Evolutionary conservation across 1,140 invertebrate species (phyloP), one percentile per base, ranked within the genome.

Genomic region (Drosophila aff.): DNA sequence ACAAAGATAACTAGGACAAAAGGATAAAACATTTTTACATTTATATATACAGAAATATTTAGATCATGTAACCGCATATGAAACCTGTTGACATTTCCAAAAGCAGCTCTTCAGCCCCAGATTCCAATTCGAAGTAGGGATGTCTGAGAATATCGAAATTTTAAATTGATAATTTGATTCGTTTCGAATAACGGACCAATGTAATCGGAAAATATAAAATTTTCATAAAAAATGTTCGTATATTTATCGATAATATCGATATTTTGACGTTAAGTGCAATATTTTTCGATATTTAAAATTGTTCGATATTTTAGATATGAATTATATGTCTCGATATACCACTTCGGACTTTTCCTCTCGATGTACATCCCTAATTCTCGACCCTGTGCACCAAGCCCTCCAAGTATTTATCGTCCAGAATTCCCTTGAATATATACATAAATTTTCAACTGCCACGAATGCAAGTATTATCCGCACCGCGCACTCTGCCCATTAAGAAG

Each of bases 381-480:
- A 47, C 61, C 62, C 44, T n/a, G 40, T 55, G 47, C 74, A 73
- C 78, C 50, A 65, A 62, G 59, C 81, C 81, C 76, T 82, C 80
- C 83, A 80, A 86, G 76, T 80, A 81, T 85, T 76, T 61, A 43
- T 46, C 58, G 47, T 23, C 43, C 59, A 38, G 18, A 31, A 40
- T 67, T 50, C 52, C 38, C 47, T 58, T 58, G 16, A 66, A 33
- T 15, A 31, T 57, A 40, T 67, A 75, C 55, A 38, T 23, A 23
- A 2, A 31, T 43, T 67, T 76, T 73, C 46, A 76, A 77, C 61
- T 86, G 82, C 79, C 76, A 81, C 84, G 57, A 64, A 66, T 57
- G 53, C 21, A 82, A 87, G 83, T 89, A 89, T 87, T 89, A 87
- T 59, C 46, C 57, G 46, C 43, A 49, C 62, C 52, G 46, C 41